phyloP scores from a whole-genome alignment of 1,140 invertebrate genomes.

The Brachionus paranguensis region DNA sequence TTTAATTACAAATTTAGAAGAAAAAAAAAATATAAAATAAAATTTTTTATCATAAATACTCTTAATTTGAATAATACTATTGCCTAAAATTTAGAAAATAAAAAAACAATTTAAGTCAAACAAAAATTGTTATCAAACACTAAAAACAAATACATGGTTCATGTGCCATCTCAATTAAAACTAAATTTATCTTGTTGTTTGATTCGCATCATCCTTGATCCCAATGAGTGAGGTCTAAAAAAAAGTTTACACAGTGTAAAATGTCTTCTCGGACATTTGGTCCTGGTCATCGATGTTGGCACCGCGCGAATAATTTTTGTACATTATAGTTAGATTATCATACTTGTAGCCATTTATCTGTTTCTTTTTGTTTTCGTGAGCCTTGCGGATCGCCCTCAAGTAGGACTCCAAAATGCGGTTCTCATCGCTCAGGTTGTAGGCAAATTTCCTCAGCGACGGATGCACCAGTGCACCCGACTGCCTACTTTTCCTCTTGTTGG shows the following conservation, averaged over 20 bases:
- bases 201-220: no score
- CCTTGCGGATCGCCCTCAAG: not conserved
- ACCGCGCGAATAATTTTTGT: slow-evolving; percentile 7
- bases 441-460: not conserved
- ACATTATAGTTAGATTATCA: slow-evolving; percentile 26
- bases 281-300: not conserved
- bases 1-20: not conserved
- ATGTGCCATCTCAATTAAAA: no score
- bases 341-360: not conserved
- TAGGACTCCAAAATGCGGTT: slow-evolving; percentile 4
- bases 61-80: no score
- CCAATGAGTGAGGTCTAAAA: no score
- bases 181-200: no score
- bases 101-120: no score
- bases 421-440: not conserved
- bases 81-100: no score
- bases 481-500: not conserved
- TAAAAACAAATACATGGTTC: no score
- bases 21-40: not conserved
- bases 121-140: no score
- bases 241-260: not conserved
- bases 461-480: not conserved
- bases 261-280: not conserved
- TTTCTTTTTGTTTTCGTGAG: slow-evolving; percentile 14
- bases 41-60: not conserved